phyloP scores from a whole-genome alignment of 2,113 vertebrate species.

The Oenanthe melanoleuca region DNA sequence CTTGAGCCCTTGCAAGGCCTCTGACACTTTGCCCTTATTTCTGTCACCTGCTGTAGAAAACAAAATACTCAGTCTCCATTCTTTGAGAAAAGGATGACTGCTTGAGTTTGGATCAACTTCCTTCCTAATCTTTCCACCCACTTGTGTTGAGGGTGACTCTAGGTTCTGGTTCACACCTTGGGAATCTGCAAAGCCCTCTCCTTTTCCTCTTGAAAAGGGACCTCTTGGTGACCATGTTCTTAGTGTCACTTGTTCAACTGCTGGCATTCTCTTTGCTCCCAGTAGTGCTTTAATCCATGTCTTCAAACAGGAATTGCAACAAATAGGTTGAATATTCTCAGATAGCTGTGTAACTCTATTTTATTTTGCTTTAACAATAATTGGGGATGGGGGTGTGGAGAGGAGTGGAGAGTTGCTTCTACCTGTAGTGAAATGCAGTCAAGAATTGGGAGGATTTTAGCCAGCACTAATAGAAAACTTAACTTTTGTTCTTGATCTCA shows the following conservation, averaged over 20 bases:
- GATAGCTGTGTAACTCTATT: not conserved
- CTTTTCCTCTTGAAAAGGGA: not conserved
- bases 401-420: not conserved
- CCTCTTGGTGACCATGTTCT: not conserved
- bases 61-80: not conserved
- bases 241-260: not conserved
- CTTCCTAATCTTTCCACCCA: not conserved
- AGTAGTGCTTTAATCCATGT: not conserved
- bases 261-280: not conserved
- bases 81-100: not conserved
- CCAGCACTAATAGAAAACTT: not conserved
- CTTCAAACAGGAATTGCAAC: not conserved
- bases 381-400: accelerated
- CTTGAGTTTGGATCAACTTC: not conserved
- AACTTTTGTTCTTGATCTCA: not conserved
- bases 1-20: not conserved
- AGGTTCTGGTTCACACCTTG: not conserved
- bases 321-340: not conserved
- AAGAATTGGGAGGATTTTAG: not conserved
- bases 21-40: not conserved
- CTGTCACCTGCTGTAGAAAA: not conserved
- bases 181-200: not conserved
- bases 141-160: not conserved
- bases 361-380: not conserved
- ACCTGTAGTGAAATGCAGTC: not conserved